A percentile compares a stretch with the other conserved stretches of the same genome.
Evolutionary conservation across 2,888 invertebrate species (phyloP).

Genomic region (Macropis europaea): DNA sequence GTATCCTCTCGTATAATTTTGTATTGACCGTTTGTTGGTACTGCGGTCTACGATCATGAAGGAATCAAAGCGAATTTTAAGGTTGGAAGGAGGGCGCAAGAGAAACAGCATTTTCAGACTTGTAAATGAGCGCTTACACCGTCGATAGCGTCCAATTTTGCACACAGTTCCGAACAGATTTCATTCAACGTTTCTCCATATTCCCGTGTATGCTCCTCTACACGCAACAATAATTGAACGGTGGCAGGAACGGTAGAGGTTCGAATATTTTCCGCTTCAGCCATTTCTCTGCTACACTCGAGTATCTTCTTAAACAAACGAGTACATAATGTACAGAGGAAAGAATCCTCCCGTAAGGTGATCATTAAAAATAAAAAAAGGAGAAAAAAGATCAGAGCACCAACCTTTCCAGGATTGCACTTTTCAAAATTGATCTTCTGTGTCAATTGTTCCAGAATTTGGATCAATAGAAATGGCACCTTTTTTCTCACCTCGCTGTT

Average conservation of each 20-base stretch:
- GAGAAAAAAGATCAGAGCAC: background rate
- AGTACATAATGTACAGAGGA: no score
- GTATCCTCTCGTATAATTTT: slow-evolving; percentile 76
- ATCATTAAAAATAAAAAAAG: background rate
- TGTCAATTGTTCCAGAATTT: slow-evolving; percentile 68
- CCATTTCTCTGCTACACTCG: slow-evolving; percentile 62
- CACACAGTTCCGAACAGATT: slow-evolving; percentile 78
- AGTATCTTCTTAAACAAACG: slow-evolving; percentile 56
- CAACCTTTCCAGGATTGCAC: slow-evolving; percentile 18
- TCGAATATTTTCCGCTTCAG: slow-evolving; percentile 56
- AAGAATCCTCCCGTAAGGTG: background rate
- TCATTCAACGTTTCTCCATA: slow-evolving; percentile 75
- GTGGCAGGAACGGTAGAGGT: slow-evolving; percentile 59
- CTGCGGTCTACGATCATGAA: slow-evolving; percentile 47
- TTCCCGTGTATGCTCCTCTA: slow-evolving; percentile 69
- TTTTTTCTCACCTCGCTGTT: slow-evolving; percentile 62
- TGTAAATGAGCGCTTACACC: slow-evolving; percentile 71
- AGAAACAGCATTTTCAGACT: background rate
- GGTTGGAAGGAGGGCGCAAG: background rate
- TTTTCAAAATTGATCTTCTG: slow-evolving; percentile 66
- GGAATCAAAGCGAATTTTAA: background rate
- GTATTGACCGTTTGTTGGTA: slow-evolving; percentile 55
- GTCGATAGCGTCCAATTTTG: slow-evolving; percentile 79
- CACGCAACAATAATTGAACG: slow-evolving; percentile 66
- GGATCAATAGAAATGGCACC: slow-evolving; percentile 68